phyloP scores from a whole-genome alignment of 2,888 invertebrate species.

The Volucella zonaria region DNA sequence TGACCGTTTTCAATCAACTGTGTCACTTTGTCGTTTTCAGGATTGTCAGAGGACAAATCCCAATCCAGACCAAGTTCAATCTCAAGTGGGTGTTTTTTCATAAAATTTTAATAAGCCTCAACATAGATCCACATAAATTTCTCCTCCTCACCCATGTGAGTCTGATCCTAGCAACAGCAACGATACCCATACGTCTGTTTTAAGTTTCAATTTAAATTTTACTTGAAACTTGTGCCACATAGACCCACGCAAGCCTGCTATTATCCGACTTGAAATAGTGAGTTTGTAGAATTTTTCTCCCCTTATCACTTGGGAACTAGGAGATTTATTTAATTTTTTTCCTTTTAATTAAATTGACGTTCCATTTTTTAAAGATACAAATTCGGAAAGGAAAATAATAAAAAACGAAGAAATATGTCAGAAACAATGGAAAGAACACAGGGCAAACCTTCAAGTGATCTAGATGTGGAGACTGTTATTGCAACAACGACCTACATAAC shows the following conservation, averaged over 20 bases:
- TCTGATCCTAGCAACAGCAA: neutral
- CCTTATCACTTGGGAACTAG: slow-evolving; percentile 17
- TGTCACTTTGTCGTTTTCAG: neutral
- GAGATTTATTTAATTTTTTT: slow-evolving; percentile 1
- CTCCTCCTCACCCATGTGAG: neutral
- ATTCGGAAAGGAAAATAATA: slow-evolving; percentile 14
- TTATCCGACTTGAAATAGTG: slow-evolving; percentile 6
- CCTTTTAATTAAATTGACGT: slow-evolving; percentile 56
- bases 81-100: slow-evolving; percentile 22
- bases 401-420: neutral
- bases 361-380: slow-evolving; percentile 29
- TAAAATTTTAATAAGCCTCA: slow-evolving; percentile 29
- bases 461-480: slow-evolving; percentile 61
- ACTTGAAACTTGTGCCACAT: slow-evolving; percentile 15
- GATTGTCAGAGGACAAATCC: neutral
- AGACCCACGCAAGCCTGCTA: neutral
- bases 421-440: slow-evolving; percentile 26
- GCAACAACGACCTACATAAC: slow-evolving; percentile 65
- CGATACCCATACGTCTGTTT: neutral
- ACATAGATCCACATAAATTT: slow-evolving; percentile 5
- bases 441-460: slow-evolving; percentile 28
- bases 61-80: slow-evolving; percentile 6
- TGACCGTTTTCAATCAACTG: slow-evolving; percentile 29
- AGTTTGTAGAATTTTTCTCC: slow-evolving; percentile 7
- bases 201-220: slow-evolving; percentile 4